phyloP scores from a whole-genome alignment of 1,140 invertebrate genomes.

The Helicoverpa zea region DNA sequence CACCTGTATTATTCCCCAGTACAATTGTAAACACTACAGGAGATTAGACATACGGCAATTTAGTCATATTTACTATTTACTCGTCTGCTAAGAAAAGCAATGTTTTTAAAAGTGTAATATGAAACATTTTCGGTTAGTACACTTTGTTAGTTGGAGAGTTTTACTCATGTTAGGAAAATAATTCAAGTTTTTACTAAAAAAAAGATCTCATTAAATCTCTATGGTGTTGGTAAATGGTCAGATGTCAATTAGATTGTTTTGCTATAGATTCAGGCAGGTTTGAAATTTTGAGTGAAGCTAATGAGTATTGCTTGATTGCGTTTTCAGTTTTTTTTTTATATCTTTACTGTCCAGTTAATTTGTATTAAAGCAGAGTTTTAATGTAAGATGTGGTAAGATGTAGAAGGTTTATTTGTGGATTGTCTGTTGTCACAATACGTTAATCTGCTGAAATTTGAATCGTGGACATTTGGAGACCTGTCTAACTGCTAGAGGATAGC shows the following conservation, averaged over 20 bases:
- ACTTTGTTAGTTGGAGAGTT: background rate
- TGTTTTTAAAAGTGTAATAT: too few species aligned
- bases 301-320: too few species aligned
- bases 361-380: too few species aligned
- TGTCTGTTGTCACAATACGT: background rate
- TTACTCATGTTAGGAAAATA: background rate
- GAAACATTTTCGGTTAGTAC: too few species aligned
- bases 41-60: too few species aligned
- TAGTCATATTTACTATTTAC: too few species aligned
- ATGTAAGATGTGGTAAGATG: too few species aligned
- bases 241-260: background rate
- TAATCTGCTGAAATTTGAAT: background rate
- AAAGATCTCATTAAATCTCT: background rate
- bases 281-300: too few species aligned
- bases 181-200: too few species aligned
- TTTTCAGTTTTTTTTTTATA: too few species aligned
- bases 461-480: background rate
- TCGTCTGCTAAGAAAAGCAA: too few species aligned
- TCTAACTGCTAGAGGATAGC: background rate
- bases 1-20: conserved; percentile 1
- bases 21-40: background rate
- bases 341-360: too few species aligned
- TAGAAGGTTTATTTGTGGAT: background rate
- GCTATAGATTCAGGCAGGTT: background rate
- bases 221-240: background rate